Percentiles rank a stretch among this genome's conserved stretches.
Conservation (phyloP, 2,888 invertebrate genomes). For the Lepidochitona cinerea region DNA sequence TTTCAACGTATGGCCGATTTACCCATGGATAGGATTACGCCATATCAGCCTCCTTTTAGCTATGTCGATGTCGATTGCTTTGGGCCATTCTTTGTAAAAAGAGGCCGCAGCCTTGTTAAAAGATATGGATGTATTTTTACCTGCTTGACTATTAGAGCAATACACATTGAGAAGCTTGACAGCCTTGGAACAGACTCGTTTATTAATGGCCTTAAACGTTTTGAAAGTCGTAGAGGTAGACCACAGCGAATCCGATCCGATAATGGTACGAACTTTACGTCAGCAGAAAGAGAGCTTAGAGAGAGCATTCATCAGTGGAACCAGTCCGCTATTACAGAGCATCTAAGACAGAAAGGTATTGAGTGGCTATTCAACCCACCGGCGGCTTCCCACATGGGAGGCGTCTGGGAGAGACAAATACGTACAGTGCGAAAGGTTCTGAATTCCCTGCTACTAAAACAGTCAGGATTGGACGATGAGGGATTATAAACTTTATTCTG, state of each 20-base stretch:
- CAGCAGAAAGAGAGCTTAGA: too few relatives aligned
- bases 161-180: slow-evolving; percentile 14
- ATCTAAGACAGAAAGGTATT: too few relatives aligned
- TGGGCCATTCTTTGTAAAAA: slow-evolving; percentile 13
- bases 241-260: slow-evolving; percentile 9
- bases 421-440: too few relatives aligned
- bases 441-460: too few relatives aligned
- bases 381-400: too few relatives aligned
- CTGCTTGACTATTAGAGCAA: slow-evolving; percentile 13
- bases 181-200: slow-evolving; percentile 13
- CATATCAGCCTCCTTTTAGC: slow-evolving; percentile 8
- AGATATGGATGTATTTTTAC: slow-evolving; percentile 24
- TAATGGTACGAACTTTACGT: slow-evolving; percentile 21
- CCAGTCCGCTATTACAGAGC: too few relatives aligned
- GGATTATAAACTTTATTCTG: too few relatives aligned
- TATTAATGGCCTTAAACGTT: slow-evolving; percentile 7
- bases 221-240: slow-evolving; percentile 8
- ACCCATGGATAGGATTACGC: slow-evolving; percentile 7
- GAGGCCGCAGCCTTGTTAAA: slow-evolving; percentile 2
- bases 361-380: too few relatives aligned
- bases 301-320: too few relatives aligned
- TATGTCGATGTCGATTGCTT: slow-evolving; percentile 14
- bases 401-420: too few relatives aligned
- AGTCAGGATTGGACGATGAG: too few relatives aligned
- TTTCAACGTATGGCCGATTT: slow-evolving; percentile 16